phyloP scores from a whole-genome alignment of 2,797 vertebrate species.

The Sebastiscus albofasciatus region DNA sequence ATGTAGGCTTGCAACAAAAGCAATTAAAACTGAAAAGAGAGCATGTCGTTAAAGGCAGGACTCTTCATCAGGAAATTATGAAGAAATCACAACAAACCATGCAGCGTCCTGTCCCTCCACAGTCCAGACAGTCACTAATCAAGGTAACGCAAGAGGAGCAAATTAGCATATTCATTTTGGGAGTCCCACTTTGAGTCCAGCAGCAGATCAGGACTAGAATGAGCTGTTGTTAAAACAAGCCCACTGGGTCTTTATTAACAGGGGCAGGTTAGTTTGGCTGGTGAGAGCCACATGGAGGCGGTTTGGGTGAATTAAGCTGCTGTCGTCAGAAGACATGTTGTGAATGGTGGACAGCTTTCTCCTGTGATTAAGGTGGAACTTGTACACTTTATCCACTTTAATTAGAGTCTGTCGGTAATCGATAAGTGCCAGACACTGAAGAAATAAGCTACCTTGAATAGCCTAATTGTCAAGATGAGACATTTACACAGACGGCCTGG shows the following conservation, averaged over 20 bases:
- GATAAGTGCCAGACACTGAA: slow-evolving; percentile 47
- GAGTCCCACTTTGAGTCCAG: slow-evolving; percentile 2
- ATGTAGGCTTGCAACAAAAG: not conserved
- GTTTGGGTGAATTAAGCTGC: not conserved
- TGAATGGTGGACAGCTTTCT: slow-evolving; percentile 2
- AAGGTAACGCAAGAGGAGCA: slow-evolving; percentile 20
- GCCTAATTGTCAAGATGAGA: slow-evolving; percentile 69
- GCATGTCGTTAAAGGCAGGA: not conserved
- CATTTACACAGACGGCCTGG: slow-evolving; percentile 37
- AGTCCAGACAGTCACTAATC: slow-evolving; percentile 35
- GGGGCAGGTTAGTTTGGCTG: not conserved
- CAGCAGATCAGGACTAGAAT: slow-evolving; percentile 14
- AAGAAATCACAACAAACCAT: slow-evolving; percentile 48
- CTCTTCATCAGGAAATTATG: not conserved
- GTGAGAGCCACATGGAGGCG: not conserved
- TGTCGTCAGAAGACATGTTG: not conserved
- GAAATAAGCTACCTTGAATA: slow-evolving; percentile 53
- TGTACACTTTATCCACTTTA: slow-evolving; percentile 46
- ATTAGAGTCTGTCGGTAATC: slow-evolving; percentile 62
- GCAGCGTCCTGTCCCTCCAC: slow-evolving; percentile 1
- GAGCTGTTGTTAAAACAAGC: slow-evolving; percentile 15
- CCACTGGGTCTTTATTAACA: slow-evolving; percentile 12
- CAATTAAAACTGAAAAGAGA: not conserved
- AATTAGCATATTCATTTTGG: slow-evolving; percentile 56
- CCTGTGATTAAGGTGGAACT: slow-evolving; percentile 14